Evolutionary conservation across 92 coral and sea anemone genomes (phyloP).

Genomic region (Zoanthus solanderi): DNA sequence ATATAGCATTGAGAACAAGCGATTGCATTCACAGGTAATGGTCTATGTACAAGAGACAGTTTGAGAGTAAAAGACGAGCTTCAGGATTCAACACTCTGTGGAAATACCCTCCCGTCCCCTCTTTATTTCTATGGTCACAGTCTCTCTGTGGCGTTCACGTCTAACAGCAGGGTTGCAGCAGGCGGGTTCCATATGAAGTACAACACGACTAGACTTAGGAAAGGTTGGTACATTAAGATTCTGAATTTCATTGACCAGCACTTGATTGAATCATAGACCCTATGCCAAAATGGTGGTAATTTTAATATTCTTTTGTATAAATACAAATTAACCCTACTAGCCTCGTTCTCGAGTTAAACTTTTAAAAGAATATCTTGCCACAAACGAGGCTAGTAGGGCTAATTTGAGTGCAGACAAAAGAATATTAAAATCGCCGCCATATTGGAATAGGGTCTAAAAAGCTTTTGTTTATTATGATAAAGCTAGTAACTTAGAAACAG

Average conservation of each 20-base stretch:
- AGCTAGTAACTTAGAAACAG: too few relatives aligned
- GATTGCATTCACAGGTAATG: slow-evolving; percentile 36
- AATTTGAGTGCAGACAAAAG: too few relatives aligned
- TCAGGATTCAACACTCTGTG: slow-evolving; percentile 63
- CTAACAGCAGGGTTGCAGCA: slow-evolving; percentile 50
- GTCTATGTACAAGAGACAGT: slow-evolving; percentile 60
- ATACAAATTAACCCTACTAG: too few relatives aligned
- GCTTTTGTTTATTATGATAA: too few relatives aligned
- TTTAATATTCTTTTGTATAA: too few relatives aligned
- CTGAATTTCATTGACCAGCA: neutral
- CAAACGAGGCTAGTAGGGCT: too few relatives aligned
- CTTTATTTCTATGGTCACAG: slow-evolving; percentile 58
- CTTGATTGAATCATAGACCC: neutral
- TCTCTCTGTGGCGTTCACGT: slow-evolving; percentile 63
- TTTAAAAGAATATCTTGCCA: too few relatives aligned
- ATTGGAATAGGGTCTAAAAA: too few relatives aligned
- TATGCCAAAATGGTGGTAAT: too few relatives aligned
- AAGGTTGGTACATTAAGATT: slow-evolving; percentile 51
- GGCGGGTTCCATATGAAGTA: slow-evolving; percentile 73
- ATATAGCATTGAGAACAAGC: too few relatives aligned
- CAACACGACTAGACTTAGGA: slow-evolving; percentile 68
- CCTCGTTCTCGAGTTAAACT: too few relatives aligned
- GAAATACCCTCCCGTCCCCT: slow-evolving; percentile 65
- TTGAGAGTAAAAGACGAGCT: slow-evolving; percentile 71
- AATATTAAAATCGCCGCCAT: too few relatives aligned